A percentile compares a stretch with the other conserved stretches of the same genome.
These are phyloP conservation scores for Lissocephala sabroskyi DNA, from an alignment of 2,888 invertebrate species.

Conservation along the genomic window DNA sequence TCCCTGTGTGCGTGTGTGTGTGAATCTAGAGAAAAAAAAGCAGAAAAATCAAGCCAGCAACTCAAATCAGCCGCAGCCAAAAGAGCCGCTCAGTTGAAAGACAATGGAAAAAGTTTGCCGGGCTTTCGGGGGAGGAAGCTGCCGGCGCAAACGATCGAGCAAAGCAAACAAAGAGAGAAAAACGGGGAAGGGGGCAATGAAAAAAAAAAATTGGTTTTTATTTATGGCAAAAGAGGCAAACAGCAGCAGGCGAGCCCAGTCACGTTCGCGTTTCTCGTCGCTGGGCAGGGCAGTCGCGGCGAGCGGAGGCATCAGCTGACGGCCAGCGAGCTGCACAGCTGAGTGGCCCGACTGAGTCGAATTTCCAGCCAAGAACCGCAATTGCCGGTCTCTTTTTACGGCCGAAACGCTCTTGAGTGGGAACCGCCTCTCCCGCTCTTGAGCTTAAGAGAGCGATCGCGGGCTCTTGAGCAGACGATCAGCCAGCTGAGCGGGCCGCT, in stretches of 20 bases:
- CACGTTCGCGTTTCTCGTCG: constrained; percentile 40
- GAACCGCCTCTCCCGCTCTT: too few species aligned
- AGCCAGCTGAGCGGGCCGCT: not conserved
- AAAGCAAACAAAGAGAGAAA: constrained; percentile 21
- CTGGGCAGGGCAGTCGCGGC: too few species aligned
- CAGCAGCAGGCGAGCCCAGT: constrained; percentile 34
- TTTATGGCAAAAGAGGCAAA: constrained; percentile 28
- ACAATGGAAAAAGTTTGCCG: constrained; percentile 2
- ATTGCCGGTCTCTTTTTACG: too few species aligned
- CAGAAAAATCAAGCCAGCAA: constrained; percentile 17
- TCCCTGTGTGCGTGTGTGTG: constrained; percentile 26
- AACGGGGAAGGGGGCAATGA: not conserved
- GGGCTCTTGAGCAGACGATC: too few species aligned
- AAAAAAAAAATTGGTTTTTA: constrained; percentile 10
- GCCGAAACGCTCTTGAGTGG: too few species aligned
- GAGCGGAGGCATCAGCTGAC: too few species aligned
- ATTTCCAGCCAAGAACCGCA: too few species aligned
- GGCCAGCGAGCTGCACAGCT: too few species aligned
- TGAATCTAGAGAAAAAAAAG: constrained; percentile 24
- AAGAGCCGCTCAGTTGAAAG: not conserved
- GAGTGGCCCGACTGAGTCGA: too few species aligned
- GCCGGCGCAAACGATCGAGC: constrained; percentile 16
- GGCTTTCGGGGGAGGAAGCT: constrained; percentile 4
- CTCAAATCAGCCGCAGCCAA: constrained; percentile 1
- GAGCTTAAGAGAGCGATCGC: too few species aligned